Percentiles rank a stretch among this genome's conserved stretches.
phyloP scores from a whole-genome alignment of 2,888 invertebrate genomes.

The Lycocerus yunnanus region DNA sequence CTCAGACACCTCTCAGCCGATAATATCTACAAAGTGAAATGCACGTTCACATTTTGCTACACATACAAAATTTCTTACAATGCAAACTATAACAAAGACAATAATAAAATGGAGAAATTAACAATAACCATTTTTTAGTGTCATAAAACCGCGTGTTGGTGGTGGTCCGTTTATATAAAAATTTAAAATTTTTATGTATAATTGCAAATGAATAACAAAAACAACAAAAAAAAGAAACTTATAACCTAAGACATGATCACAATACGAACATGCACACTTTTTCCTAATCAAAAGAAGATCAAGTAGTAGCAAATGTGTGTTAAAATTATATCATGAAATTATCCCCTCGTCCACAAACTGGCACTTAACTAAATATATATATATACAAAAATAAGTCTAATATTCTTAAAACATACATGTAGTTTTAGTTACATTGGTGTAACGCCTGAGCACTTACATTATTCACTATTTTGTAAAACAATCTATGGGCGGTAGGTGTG shows the following conservation, averaged over 20 bases:
- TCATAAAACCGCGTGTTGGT: background rate
- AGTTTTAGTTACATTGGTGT: slow-evolving; percentile 34
- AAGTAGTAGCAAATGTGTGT: slow-evolving; percentile 1
- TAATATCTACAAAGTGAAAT: slow-evolving; percentile 31
- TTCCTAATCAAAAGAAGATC: slow-evolving; percentile 42
- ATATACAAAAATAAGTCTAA: slow-evolving; percentile 54
- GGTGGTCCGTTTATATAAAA: slow-evolving; percentile 9
- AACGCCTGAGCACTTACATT: slow-evolving; percentile 40
- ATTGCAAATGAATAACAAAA: slow-evolving; percentile 15
- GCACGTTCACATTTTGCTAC: slow-evolving; percentile 30
- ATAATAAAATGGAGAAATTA: slow-evolving; percentile 12
- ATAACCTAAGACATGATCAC: slow-evolving; percentile 47
- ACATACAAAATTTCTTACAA: slow-evolving; percentile 28
- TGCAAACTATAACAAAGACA: slow-evolving; percentile 24
- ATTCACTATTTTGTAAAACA: slow-evolving; percentile 32
- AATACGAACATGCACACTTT: slow-evolving; percentile 42
- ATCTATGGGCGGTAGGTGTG: slow-evolving; percentile 12
- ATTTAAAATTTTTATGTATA: slow-evolving; percentile 8
- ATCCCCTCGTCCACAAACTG: slow-evolving; percentile 46
- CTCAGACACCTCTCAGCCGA: slow-evolving; percentile 24
- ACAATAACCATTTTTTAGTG: background rate
- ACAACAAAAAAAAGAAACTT: slow-evolving; percentile 22
- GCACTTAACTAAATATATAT: slow-evolving; percentile 53
- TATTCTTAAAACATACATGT: slow-evolving; percentile 44
- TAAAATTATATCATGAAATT: slow-evolving; percentile 30